phyloP scores from a whole-genome alignment of 2,113 vertebrate species.

The Acrocephalus arundinaceus region DNA sequence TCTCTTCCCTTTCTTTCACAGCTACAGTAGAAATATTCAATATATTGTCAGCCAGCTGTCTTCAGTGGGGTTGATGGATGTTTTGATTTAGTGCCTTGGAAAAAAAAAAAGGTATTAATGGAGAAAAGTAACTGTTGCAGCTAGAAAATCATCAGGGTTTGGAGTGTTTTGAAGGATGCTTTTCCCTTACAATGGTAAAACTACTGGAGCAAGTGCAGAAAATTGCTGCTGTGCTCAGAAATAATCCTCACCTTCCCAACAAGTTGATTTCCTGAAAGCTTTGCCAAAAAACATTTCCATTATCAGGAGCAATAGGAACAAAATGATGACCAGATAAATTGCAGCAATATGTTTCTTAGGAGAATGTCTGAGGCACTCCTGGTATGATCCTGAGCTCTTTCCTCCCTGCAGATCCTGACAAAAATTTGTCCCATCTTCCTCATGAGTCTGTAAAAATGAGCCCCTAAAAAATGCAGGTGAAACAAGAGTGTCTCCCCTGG shows the following conservation, averaged over 20 bases:
- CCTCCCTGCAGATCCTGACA: not conserved
- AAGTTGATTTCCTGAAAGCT: not conserved
- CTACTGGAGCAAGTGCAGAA: not conserved
- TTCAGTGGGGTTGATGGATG: not conserved
- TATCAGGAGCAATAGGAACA: not conserved
- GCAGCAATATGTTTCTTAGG: not conserved
- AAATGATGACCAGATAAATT: constrained; percentile 4
- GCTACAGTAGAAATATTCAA: not conserved
- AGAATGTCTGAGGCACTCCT: not conserved
- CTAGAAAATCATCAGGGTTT: not conserved
- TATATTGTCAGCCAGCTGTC: constrained; percentile 12
- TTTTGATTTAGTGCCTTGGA: not conserved
- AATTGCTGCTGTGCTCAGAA: not conserved
- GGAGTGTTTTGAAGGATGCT: not conserved
- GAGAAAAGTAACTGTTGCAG: not conserved
- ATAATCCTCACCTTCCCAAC: not conserved
- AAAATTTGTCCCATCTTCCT: not conserved
- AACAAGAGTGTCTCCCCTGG: not conserved
- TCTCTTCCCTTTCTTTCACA: not conserved
- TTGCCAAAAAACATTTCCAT: not conserved
- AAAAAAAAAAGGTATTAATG: not conserved
- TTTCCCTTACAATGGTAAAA: not conserved
- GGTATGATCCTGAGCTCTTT: not conserved
- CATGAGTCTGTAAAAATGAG: not conserved
- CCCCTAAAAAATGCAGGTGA: not conserved